Conservation (phyloP, 2,797 vertebrate genomes). For the Erpetoichthys calabaricus region DNA sequence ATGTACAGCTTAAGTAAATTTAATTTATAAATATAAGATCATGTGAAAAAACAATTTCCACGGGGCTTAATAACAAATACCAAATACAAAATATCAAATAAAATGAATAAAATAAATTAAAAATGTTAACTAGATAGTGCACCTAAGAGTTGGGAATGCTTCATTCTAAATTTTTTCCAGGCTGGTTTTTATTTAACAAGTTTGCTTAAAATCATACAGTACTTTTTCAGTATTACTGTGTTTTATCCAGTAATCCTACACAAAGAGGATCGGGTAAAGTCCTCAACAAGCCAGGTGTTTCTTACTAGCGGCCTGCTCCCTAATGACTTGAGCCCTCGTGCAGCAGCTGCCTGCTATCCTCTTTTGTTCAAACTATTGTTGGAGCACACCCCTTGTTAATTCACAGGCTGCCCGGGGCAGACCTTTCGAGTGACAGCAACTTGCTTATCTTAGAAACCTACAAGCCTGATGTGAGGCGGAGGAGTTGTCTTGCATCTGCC, state of each 20-base stretch:
- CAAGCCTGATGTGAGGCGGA: constrained; percentile 49
- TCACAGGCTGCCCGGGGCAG: constrained; percentile 60
- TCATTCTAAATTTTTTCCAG: not conserved
- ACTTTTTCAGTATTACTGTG: constrained; percentile 45
- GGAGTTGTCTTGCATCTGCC: constrained; percentile 62
- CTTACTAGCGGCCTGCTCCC: constrained; percentile 59
- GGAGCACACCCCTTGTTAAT: constrained; percentile 66
- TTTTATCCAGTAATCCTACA: constrained; percentile 29
- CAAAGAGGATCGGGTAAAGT: constrained; percentile 49
- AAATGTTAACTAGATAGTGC: too few relatives aligned
- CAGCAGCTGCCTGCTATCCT: constrained; percentile 76
- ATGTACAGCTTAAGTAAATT: not conserved
- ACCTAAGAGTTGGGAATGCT: not conserved
- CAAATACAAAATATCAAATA: too few relatives aligned
- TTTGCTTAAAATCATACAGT: constrained; percentile 13
- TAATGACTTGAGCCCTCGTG: constrained; percentile 58
- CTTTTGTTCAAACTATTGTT: constrained; percentile 78
- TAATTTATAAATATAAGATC: too few relatives aligned
- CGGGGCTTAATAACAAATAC: too few relatives aligned
- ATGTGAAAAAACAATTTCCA: too few relatives aligned
- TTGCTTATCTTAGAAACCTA: constrained; percentile 65
- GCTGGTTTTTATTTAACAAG: not conserved
- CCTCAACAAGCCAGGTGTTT: constrained; percentile 64
- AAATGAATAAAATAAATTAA: not conserved
- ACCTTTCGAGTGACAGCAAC: constrained; percentile 59